These are phyloP conservation scores for Sitodiplosis mosellana DNA, from an alignment of 1,140 invertebrate genomes.

Conservation along the genomic window DNA sequence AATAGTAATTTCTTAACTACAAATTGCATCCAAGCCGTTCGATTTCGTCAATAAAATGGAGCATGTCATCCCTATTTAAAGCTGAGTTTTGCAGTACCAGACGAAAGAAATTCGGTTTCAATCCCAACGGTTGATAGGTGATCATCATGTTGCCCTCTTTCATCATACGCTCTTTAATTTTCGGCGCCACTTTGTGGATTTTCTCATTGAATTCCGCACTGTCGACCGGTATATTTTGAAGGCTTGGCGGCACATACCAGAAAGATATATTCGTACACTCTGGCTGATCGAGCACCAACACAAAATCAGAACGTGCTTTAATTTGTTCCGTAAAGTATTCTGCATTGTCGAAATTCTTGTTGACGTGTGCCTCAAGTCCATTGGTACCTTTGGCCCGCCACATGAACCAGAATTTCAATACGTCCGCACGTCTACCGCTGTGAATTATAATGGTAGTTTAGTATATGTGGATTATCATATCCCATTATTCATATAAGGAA, in stretches of 20 bases:
- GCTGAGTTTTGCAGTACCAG: constrained; percentile 82
- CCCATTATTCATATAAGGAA: no score
- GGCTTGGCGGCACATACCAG: constrained; percentile 76
- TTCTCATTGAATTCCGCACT: constrained; percentile 42
- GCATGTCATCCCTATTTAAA: constrained; percentile 58
- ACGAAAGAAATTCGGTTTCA: constrained; percentile 80
- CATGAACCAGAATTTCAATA: constrained; percentile 95
- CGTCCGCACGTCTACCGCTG: constrained; percentile 84
- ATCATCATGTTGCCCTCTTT: constrained; percentile 87
- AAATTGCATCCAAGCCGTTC: constrained; percentile 58
- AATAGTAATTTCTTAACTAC: constrained; percentile 16
- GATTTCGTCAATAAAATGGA: constrained; percentile 72
- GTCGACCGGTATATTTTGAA: constrained; percentile 35
- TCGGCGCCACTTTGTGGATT: constrained; percentile 69
- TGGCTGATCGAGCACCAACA: constrained; percentile 55
- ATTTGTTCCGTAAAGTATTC: constrained; percentile 49
- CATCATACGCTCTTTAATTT: constrained; percentile 89
- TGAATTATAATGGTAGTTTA: no score
- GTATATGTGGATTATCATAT: no score
- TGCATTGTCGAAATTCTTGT: constrained; percentile 56
- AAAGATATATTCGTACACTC: constrained; percentile 91
- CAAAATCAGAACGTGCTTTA: constrained; percentile 41
- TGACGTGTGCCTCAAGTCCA: constrained; percentile 63
- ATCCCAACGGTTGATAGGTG: constrained; percentile 73
- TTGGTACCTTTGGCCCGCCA: constrained; percentile 86